Base-by-base conservation (phyloP, 2,888 invertebrate genomes). In the Emmelina monodactyla region DNA sequence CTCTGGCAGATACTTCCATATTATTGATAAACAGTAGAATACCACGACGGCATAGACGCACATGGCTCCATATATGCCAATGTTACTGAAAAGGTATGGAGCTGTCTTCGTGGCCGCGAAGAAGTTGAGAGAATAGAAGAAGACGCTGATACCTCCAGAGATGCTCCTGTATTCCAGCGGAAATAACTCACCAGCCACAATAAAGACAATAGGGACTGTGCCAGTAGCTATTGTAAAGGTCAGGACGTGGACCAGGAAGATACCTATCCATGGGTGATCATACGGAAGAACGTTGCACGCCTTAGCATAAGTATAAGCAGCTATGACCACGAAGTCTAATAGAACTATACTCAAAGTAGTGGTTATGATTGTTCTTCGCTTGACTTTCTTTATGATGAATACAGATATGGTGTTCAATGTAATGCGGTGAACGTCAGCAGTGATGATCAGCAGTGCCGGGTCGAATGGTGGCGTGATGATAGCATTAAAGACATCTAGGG, bases 101-200 rank as follows among this genome's bases (percentile, higher is more conserved):
- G 60, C 53, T 0, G 67, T 67, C 34, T 71, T 69, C 0, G 68
- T 52, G 0, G 51, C 58, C 5, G 62, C 53, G 31, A 71, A 69
- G 1, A 71, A 48, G 39, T 66, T 64, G 0, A 48, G 37, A 2
- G 69, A 64, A 2, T 69, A 30, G 37, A 66, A 65, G 3, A 68
- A 34, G 0, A 66, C 62, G 19, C 68, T 63, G 10, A 70, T 53
- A 0, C 65, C 65, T 10, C 68, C 64, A 33, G 87, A 86, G 1
- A 85, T 51, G 16, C 85, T 86, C 30, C 86, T 73, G 29, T 76
- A 80, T 31, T 76, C 73, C 16, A 82, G 66, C 2, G 87, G 81
- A 46, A 87, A 88, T 1, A 88, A 58, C 55, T 89, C 89, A 0
- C 87, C 87, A 41, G 85, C 83, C 58, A 88, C 82, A 7, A 86